phyloP scores from a whole-genome alignment of 2,797 vertebrate species.

The Coilia nasus region DNA sequence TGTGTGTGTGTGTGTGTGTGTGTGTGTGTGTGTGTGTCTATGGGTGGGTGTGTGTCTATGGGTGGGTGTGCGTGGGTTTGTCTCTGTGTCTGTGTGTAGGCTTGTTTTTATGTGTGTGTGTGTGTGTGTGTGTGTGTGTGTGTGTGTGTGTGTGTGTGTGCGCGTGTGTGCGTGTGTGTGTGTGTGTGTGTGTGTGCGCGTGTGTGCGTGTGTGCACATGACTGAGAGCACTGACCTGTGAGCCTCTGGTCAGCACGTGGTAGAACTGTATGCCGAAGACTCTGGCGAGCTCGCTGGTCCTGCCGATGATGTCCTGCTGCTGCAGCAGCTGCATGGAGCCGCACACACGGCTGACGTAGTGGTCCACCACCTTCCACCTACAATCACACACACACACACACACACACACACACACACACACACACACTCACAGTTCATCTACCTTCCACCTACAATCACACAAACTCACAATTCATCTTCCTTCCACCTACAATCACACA shows the following conservation, averaged over 20 bases:
- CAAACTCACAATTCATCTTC: too few relatives aligned
- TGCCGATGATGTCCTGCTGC: slow-evolving; percentile 90
- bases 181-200: too few relatives aligned
- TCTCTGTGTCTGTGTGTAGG: too few relatives aligned
- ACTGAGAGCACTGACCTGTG: slow-evolving; percentile 81
- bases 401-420: not conserved
- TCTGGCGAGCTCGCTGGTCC: slow-evolving; percentile 95
- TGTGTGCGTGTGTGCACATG: not conserved
- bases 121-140: too few relatives aligned
- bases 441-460: too few relatives aligned
- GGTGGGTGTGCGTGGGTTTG: too few relatives aligned
- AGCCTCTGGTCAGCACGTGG: slow-evolving; percentile 94
- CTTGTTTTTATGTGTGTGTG: too few relatives aligned
- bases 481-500: too few relatives aligned
- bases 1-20: too few relatives aligned
- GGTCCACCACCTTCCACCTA: slow-evolving; percentile 97
- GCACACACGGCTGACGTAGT: slow-evolving; percentile 86
- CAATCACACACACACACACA: not conserved
- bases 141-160: not conserved
- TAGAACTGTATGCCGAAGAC: slow-evolving; percentile 98
- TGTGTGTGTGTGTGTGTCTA: too few relatives aligned
- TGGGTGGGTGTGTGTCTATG: too few relatives aligned
- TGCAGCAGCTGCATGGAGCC: slow-evolving; percentile 89
- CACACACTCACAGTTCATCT: too few relatives aligned
- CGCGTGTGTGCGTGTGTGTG: not conserved